These are phyloP conservation scores for Artibeus lituratus DNA, from an alignment of 2,797 vertebrate species.

Conservation along the genomic window DNA sequence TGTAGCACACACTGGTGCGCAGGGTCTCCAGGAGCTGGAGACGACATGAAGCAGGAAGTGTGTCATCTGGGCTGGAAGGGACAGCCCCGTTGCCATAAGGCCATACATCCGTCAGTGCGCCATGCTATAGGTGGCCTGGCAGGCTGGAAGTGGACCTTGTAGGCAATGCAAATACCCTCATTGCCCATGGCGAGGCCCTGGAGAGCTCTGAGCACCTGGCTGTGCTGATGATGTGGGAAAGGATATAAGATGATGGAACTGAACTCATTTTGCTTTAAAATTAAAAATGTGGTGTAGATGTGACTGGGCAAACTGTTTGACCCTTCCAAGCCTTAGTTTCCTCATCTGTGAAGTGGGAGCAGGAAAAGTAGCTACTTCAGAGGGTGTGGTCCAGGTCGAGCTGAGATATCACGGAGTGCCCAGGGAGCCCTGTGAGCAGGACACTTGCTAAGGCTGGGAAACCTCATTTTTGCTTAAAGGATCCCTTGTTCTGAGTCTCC, in stretches of 20 bases:
- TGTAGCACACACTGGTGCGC: accelerated
- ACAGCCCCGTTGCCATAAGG: accelerated
- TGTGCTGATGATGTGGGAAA: background rate
- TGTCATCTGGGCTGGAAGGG: background rate
- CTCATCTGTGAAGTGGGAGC: background rate
- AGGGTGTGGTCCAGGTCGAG: background rate
- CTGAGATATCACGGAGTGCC: background rate
- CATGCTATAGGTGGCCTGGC: background rate
- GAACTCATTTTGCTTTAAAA: background rate
- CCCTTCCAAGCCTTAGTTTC: background rate
- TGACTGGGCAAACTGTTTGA: background rate
- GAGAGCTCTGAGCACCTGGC: background rate
- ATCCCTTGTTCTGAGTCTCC: background rate
- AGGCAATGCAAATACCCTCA: background rate
- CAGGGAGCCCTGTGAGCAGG: background rate
- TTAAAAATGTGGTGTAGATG: background rate
- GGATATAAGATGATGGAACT: background rate
- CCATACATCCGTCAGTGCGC: accelerated
- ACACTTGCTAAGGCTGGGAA: background rate
- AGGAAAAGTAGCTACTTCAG: background rate
- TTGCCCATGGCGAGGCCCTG: accelerated
- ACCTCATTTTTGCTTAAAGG: background rate
- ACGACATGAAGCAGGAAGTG: background rate
- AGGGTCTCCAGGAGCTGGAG: background rate
- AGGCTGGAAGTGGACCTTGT: background rate